These are phyloP conservation scores for Battus philenor DNA, from an alignment of 1,140 invertebrate species.

Conservation along the genomic window DNA sequence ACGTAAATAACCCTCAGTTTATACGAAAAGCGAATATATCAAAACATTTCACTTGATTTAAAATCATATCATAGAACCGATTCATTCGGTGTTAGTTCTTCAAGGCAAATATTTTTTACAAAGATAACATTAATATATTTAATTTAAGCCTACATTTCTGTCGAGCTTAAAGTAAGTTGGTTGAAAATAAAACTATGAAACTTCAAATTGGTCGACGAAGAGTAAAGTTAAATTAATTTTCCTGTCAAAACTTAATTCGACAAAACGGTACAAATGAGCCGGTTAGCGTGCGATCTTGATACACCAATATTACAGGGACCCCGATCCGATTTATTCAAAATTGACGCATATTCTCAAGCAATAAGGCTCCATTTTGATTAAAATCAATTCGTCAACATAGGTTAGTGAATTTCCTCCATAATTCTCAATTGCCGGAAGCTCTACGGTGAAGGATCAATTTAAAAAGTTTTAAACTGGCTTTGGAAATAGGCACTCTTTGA, in stretches of 20 bases:
- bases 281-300: constrained; percentile 11
- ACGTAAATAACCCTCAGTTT: no score
- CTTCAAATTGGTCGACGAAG: background rate
- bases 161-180: no score
- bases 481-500: constrained; percentile 5
- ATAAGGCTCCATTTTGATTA: background rate
- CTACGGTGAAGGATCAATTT: constrained; percentile 23
- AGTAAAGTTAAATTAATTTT: constrained; percentile 6
- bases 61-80: no score
- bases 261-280: constrained; percentile 16
- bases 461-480: constrained; percentile 15
- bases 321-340: background rate
- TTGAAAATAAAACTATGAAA: no score
- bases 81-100: no score
- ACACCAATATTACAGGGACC: constrained; percentile 4
- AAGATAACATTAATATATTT: no score
- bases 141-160: no score
- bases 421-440: constrained; percentile 34
- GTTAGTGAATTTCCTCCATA: constrained; percentile 33
- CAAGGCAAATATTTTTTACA: no score
- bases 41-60: no score
- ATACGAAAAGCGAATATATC: no score
- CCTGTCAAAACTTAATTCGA: constrained; percentile 16
- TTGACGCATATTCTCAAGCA: background rate
- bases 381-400: constrained; percentile 6